Conservation (phyloP, 2,888 invertebrate species). For the Drosophila birchii region DNA sequence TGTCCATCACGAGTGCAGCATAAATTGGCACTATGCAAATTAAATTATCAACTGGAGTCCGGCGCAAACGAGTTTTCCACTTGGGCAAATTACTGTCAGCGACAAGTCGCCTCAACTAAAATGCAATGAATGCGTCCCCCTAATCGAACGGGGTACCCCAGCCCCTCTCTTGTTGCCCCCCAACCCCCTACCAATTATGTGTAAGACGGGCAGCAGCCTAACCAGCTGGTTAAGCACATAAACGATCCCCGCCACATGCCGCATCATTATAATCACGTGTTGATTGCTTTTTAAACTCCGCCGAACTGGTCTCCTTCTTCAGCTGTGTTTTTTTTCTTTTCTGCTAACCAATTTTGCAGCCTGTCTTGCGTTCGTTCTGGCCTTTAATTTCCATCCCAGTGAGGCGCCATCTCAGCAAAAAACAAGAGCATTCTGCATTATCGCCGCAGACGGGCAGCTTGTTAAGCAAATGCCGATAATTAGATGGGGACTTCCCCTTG, state of each 20-base stretch:
- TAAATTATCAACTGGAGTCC: slow-evolving; percentile 76
- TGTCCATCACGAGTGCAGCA: slow-evolving; percentile 72
- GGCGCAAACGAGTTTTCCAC: slow-evolving; percentile 68
- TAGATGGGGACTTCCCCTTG: slow-evolving; percentile 46
- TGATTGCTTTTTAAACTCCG: slow-evolving; percentile 78
- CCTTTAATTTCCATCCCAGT: slow-evolving; percentile 42
- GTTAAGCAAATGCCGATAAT: slow-evolving; percentile 70
- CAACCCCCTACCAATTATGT: slow-evolving; percentile 66
- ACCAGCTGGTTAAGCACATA: slow-evolving; percentile 47
- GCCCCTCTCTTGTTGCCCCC: background rate
- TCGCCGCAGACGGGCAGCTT: slow-evolving; percentile 57
- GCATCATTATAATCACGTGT: slow-evolving; percentile 81
- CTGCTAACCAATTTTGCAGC: slow-evolving; percentile 17
- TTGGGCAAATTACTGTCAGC: slow-evolving; percentile 82
- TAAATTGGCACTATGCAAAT: slow-evolving; percentile 83
- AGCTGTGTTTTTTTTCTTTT: background rate
- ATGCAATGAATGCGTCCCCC: slow-evolving; percentile 73
- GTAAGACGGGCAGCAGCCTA: slow-evolving; percentile 75
- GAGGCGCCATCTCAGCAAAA: slow-evolving; percentile 38
- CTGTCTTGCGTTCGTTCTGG: slow-evolving; percentile 20
- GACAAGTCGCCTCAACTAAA: slow-evolving; percentile 56
- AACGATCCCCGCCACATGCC: slow-evolving; percentile 49
- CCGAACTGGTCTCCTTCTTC: slow-evolving; percentile 14
- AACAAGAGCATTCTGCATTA: slow-evolving; percentile 40
- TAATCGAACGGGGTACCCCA: slow-evolving; percentile 53